phyloP scores from a whole-genome alignment of 2,888 invertebrate genomes.

The Drosophila bunnanda region DNA sequence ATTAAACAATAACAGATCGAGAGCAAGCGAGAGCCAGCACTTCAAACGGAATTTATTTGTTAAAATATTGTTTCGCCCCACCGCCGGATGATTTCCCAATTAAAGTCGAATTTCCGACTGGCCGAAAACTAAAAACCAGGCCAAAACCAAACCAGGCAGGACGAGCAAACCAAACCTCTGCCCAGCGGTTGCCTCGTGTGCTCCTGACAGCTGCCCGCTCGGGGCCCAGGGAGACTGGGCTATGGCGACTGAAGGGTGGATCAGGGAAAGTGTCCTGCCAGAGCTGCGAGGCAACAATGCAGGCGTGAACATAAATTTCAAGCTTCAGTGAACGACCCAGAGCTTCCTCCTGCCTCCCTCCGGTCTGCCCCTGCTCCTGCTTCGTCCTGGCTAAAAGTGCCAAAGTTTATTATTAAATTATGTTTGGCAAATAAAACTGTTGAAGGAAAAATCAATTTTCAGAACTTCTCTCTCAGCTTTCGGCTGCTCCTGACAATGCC shows the following conservation, averaged over 20 bases:
- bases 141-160: slow-evolving; percentile 34
- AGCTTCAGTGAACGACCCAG: slow-evolving; percentile 60
- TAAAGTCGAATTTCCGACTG: slow-evolving; percentile 42
- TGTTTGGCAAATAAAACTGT: slow-evolving; percentile 71
- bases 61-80: slow-evolving; percentile 38
- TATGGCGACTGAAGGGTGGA: slow-evolving; percentile 7
- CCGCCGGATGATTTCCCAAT: slow-evolving; percentile 48
- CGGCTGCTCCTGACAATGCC: slow-evolving; percentile 32
- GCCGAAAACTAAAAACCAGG: slow-evolving; percentile 44
- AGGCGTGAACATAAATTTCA: slow-evolving; percentile 76
- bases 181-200: slow-evolving; percentile 43
- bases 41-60: slow-evolving; percentile 41
- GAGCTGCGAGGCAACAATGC: slow-evolving; percentile 58
- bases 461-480: slow-evolving; percentile 30
- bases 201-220: slow-evolving; percentile 59
- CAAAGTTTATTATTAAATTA: slow-evolving; percentile 78
- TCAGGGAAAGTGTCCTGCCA: slow-evolving; percentile 34
- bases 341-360: slow-evolving; percentile 13
- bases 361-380: not conserved
- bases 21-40: slow-evolving; percentile 11
- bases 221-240: slow-evolving; percentile 1
- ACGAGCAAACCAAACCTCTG: slow-evolving; percentile 21
- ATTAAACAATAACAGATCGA: slow-evolving; percentile 57
- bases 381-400: slow-evolving; percentile 68
- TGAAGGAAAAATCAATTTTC: slow-evolving; percentile 71